Conservation (phyloP, 2,888 invertebrate species). For the Agriopis leucophaearia region DNA sequence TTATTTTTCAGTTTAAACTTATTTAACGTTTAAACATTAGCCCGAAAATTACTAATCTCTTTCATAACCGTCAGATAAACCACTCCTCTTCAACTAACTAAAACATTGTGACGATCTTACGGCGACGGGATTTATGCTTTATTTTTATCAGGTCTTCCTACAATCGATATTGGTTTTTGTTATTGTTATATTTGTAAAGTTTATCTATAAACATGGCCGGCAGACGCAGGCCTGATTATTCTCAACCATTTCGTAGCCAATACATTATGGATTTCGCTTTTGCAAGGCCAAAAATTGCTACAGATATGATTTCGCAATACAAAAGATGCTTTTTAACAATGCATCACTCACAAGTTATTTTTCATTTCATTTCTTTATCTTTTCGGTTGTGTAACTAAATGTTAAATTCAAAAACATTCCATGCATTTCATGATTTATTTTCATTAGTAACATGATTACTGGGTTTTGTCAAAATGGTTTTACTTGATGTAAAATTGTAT, state of each 20-base stretch:
- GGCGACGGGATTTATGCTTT: conserved; percentile 1
- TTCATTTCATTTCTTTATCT: neutral
- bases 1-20: no score
- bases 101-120: neutral
- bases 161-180: conserved; percentile 13
- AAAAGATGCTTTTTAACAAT: neutral
- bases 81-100: neutral
- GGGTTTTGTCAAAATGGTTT: conserved; percentile 26
- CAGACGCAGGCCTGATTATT: neutral
- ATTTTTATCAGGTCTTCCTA: conserved; percentile 10
- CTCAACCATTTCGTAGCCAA: neutral
- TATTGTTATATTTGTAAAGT: conserved; percentile 6
- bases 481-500: conserved; percentile 36
- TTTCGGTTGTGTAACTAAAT: conserved; percentile 16
- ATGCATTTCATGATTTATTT: conserved; percentile 21
- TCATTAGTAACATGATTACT: conserved; percentile 24
- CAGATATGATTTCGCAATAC: neutral
- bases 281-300: neutral
- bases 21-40: no score
- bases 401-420: conserved; percentile 40
- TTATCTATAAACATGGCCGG: conserved; percentile 3
- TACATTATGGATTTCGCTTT: neutral
- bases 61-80: neutral
- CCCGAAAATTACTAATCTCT: neutral
- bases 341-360: neutral